Conservation (phyloP, 2,888 invertebrate species). For the Zootermopsis nevadensis region DNA sequence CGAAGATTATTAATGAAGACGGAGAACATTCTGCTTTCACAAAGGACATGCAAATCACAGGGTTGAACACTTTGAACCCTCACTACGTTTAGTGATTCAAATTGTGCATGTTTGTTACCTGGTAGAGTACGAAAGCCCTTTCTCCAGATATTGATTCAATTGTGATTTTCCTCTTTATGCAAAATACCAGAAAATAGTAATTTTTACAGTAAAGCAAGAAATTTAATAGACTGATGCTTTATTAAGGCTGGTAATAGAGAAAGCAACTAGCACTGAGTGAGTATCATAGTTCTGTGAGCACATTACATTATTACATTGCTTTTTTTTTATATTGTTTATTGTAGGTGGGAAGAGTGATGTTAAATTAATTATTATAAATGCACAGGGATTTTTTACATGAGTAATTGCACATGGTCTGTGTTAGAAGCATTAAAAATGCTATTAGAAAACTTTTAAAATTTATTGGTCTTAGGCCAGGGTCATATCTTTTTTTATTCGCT, state of each 20-base stretch:
- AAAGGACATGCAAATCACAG: background rate
- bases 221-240: slow-evolving; percentile 10
- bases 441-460: no score
- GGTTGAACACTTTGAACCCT: background rate
- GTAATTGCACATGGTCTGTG: no score
- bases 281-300: slow-evolving; percentile 8
- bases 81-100: slow-evolving; percentile 5
- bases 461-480: no score
- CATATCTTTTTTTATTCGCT: no score
- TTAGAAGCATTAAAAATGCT: no score
- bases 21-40: background rate
- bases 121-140: background rate
- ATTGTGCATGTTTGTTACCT: background rate
- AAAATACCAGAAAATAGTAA: background rate
- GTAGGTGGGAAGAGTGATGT: no score
- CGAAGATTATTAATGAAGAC: background rate
- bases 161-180: slow-evolving; percentile 15
- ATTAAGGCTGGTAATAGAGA: background rate
- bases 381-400: no score
- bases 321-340: background rate
- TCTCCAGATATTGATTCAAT: background rate
- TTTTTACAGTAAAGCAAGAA: background rate
- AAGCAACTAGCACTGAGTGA: background rate
- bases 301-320: no score
- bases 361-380: no score